phyloP scores from a whole-genome alignment of 2,797 vertebrate genomes.

The Pelochelys cantorii region DNA sequence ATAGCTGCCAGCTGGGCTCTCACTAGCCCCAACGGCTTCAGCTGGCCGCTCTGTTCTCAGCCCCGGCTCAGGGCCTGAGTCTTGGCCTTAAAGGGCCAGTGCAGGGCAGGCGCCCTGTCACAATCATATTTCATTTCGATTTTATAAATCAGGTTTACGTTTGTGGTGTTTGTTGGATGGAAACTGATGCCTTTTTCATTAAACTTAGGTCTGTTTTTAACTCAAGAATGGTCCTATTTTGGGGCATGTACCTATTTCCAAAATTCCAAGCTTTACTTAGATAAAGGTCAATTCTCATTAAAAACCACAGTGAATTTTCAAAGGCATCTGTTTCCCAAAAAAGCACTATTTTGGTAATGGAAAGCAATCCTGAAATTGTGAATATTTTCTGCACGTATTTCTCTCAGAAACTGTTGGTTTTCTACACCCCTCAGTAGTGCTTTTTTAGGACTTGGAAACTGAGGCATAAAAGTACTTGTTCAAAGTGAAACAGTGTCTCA shows the following conservation, averaged over 20 bases:
- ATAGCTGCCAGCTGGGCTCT: too few relatives aligned
- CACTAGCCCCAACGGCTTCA: too few relatives aligned
- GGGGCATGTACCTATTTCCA: not conserved
- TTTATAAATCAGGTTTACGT: not conserved
- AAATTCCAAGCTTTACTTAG: not conserved
- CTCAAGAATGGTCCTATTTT: not conserved
- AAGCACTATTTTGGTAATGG: not conserved
- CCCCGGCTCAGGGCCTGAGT: too few relatives aligned
- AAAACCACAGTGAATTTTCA: not conserved
- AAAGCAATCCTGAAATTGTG: not conserved
- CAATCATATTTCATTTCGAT: not conserved
- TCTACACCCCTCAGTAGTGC: not conserved
- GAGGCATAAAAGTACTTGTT: not conserved
- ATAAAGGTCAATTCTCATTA: accelerated
- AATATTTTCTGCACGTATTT: not conserved
- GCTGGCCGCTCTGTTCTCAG: too few relatives aligned
- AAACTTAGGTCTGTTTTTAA: not conserved
- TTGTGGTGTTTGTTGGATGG: not conserved
- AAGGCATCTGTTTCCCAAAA: not conserved
- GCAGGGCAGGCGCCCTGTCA: too few relatives aligned
- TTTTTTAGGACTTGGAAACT: not conserved
- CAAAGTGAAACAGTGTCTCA: not conserved
- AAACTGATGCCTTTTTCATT: not conserved
- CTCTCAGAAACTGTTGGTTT: not conserved
- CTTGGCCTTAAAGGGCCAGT: too few relatives aligned